Evolutionary conservation across 2,113 vertebrate species (phyloP), one percentile per base, ranked within the genome.

Genomic region (Lepus americanus): DNA sequence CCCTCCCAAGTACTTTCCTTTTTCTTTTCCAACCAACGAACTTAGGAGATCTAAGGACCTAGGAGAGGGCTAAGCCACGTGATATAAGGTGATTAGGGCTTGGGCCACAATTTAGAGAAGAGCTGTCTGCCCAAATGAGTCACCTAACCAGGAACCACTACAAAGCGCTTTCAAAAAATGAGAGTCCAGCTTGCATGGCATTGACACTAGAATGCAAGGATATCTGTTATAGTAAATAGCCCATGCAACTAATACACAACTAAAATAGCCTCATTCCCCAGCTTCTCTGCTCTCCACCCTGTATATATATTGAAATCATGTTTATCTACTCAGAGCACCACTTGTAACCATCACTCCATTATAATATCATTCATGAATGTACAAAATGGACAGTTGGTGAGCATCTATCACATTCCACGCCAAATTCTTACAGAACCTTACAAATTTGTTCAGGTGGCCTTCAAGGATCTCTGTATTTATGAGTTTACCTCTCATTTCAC

Each of bases 11-110:
- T 36, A 53, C 36, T 12, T 53, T 79, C 22, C 44, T 90, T 72
- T 87, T 70, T 94, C 14, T 83, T 78, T 83, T 91, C 77, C 51
- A 83, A 72, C 22, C 53, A 31, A n/a, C 13, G 23, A 88, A 27
- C 5, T 61, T 23, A 90, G 49, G n/a, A 61, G 12, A 82, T 67
- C 61, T 36, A 64, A 33, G 72, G 53, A 85, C 31, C 69, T 55
- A 66, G 23, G 90, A 9, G 14, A 64, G 8, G 31, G 8, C 16
- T 91, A 80, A 84, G 44, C 20, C 49, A 77, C 7, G 36, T 82
- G 5, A 77, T 6, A 49, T 2, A 80, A 87, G 5, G 17, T 12
- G 49, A 4, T 39, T 3, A 8, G 23, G 59, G 13, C 13, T 11
- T 87, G 33, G 49, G 33, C 72, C 69, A 78, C 70, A 66, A 20